Percentiles rank a stretch among this genome's conserved stretches.
Evolutionary conservation across 2,113 vertebrate genomes (phyloP).

Genomic region (Pelvicachromis taeniatus): DNA sequence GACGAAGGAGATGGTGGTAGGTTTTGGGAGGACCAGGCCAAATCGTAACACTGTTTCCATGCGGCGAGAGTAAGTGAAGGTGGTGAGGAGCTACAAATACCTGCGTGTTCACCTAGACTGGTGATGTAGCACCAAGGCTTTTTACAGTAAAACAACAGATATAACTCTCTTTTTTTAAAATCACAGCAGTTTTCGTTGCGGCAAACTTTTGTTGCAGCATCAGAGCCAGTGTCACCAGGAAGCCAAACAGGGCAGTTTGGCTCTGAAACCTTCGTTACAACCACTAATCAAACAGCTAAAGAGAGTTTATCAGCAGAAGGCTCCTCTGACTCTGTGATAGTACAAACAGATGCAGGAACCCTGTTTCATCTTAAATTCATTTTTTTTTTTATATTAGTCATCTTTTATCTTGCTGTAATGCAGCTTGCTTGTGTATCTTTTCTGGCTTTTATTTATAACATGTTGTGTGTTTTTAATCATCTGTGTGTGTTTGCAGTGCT

Average conservation of each 20-base stretch:
- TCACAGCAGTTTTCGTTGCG: rapidly evolving
- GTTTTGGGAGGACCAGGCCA: background rate
- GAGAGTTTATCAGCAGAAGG: background rate
- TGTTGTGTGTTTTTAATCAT: background rate
- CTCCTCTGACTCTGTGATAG: background rate
- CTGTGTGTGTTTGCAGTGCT: background rate
- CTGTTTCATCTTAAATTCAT: background rate
- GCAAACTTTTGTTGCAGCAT: rapidly evolving
- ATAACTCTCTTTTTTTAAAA: background rate
- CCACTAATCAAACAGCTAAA: background rate
- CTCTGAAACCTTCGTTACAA: background rate
- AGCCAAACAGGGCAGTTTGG: background rate
- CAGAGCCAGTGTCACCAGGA: background rate
- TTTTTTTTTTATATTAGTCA: background rate
- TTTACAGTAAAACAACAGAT: background rate
- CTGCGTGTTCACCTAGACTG: background rate
- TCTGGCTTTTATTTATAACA: background rate
- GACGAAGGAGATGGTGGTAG: background rate
- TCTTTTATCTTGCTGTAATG: background rate
- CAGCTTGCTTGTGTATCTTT: background rate
- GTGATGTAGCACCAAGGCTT: background rate
- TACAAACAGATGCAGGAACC: background rate
- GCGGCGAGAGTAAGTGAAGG: background rate
- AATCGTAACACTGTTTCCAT: background rate
- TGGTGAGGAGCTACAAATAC: background rate